Percentiles rank a stretch among this genome's conserved stretches.
Conservation (phyloP, 1,140 invertebrate genomes). For the Philopotamus ludificatus region DNA sequence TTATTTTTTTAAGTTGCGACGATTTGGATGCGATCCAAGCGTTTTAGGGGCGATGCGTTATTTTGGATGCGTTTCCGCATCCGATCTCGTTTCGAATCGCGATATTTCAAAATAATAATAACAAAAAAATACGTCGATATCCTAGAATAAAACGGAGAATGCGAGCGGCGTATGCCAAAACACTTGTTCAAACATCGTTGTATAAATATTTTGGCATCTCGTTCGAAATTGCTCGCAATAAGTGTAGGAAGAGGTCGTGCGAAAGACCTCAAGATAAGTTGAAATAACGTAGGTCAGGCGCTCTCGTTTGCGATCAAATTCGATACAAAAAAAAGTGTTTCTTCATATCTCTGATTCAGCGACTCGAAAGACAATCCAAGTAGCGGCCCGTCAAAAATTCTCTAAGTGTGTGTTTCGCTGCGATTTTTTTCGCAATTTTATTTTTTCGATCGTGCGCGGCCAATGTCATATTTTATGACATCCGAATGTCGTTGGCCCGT, state of each 20-base stretch:
- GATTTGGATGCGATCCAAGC: neutral
- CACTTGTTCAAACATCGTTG: neutral
- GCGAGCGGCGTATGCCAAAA: no score
- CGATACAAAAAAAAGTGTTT: no score
- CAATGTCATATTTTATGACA: slow-evolving; percentile 2
- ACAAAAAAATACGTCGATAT: no score
- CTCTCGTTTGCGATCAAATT: no score
- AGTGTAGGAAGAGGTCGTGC: neutral
- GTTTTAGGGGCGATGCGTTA: neutral
- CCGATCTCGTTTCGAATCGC: no score
- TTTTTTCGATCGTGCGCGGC: neutral
- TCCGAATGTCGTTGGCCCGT: slow-evolving; percentile 6
- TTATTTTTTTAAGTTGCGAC: neutral
- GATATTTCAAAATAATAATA: no score
- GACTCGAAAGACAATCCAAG: no score
- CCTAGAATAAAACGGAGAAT: no score
- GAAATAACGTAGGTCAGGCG: slow-evolving; percentile 25
- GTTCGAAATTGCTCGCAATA: slow-evolving; percentile 9
- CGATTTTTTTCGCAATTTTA: no score
- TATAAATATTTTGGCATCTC: slow-evolving; percentile 21
- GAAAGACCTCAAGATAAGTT: slow-evolving; percentile 9
- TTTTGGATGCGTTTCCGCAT: slow-evolving; percentile 2
- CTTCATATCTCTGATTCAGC: no score
- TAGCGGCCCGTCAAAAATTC: no score
- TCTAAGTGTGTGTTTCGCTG: no score